Evolutionary conservation across 2,888 invertebrate genomes (phyloP).

Genomic region (Agrypnus murinus): DNA sequence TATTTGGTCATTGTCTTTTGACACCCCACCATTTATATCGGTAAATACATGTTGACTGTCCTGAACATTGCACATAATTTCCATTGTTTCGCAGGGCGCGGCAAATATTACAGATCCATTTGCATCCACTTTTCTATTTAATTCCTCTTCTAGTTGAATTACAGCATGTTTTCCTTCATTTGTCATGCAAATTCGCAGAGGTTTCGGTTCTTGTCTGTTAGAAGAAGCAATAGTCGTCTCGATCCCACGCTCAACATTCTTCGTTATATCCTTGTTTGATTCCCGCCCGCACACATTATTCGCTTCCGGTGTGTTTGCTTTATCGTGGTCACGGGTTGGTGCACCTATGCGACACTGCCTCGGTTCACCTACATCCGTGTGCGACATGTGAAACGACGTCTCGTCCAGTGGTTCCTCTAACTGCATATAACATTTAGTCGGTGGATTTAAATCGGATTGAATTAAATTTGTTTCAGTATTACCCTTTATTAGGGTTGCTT

Average conservation of each 20-base stretch:
- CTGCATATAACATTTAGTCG: neutral
- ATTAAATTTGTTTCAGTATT: neutral
- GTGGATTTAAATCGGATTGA: neutral
- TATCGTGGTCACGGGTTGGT: slow-evolving; percentile 48
- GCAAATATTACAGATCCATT: slow-evolving; percentile 38
- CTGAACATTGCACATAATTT: slow-evolving; percentile 37
- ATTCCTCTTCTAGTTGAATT: slow-evolving; percentile 27
- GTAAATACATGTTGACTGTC: slow-evolving; percentile 47
- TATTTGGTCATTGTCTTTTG: slow-evolving; percentile 54
- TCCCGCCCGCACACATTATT: slow-evolving; percentile 43
- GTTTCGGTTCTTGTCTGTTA: slow-evolving; percentile 17
- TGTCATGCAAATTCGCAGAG: slow-evolving; percentile 45
- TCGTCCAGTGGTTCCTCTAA: slow-evolving; percentile 24
- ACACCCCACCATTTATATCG: slow-evolving; percentile 44
- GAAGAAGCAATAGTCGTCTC: slow-evolving; percentile 23
- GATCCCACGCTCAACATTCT: slow-evolving; percentile 38
- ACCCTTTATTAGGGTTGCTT: neutral
- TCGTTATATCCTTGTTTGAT: slow-evolving; percentile 40
- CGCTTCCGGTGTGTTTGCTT: slow-evolving; percentile 46
- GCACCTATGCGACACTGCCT: slow-evolving; percentile 42
- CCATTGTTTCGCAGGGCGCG: slow-evolving; percentile 44
- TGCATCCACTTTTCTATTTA: slow-evolving; percentile 39
- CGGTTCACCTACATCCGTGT: slow-evolving; percentile 43
- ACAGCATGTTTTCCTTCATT: slow-evolving; percentile 38
- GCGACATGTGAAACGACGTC: slow-evolving; percentile 26